phyloP scores from a whole-genome alignment of 92 coral and sea anemone genomes.

The Heliopora coerulea region DNA sequence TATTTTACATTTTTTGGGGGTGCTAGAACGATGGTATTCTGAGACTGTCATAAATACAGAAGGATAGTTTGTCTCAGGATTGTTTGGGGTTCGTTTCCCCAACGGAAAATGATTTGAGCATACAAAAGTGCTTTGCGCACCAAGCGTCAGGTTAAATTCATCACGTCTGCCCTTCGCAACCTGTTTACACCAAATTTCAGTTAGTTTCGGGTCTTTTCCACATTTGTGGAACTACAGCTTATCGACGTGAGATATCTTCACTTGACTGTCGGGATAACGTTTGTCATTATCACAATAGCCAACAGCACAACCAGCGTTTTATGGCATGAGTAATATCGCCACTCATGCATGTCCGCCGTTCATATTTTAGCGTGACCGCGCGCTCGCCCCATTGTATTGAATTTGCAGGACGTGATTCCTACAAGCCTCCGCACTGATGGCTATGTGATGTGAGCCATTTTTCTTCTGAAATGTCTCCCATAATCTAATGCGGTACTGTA shows the following conservation, averaged over 20 bases:
- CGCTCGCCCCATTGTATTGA: no score
- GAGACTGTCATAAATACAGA: slow-evolving; percentile 51
- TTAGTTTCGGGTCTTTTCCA: slow-evolving; percentile 20
- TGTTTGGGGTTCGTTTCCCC: slow-evolving; percentile 48
- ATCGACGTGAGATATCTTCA: slow-evolving; percentile 13
- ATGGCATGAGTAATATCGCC: slow-evolving; percentile 11
- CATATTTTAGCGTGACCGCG: not conserved
- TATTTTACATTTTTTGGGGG: slow-evolving; percentile 15
- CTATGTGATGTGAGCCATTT: no score
- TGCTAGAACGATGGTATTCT: slow-evolving; percentile 50
- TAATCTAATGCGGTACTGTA: no score
- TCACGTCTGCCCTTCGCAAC: slow-evolving; percentile 38
- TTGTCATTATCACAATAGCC: slow-evolving; percentile 45
- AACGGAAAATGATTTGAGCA: no score
- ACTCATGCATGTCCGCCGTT: not conserved
- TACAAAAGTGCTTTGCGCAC: slow-evolving; percentile 36
- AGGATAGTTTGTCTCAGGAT: slow-evolving; percentile 52
- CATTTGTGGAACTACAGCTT: slow-evolving; percentile 27
- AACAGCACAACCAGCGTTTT: slow-evolving; percentile 46
- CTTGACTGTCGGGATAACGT: slow-evolving; percentile 36
- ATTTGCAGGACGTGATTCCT: no score
- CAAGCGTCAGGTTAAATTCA: slow-evolving; percentile 35
- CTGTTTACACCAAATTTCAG: slow-evolving; percentile 46
- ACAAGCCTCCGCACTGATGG: no score
- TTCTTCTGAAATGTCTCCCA: no score